Evolutionary conservation across 92 coral and sea anemone species (phyloP).

Genomic region (Phymanthus crucifer): DNA sequence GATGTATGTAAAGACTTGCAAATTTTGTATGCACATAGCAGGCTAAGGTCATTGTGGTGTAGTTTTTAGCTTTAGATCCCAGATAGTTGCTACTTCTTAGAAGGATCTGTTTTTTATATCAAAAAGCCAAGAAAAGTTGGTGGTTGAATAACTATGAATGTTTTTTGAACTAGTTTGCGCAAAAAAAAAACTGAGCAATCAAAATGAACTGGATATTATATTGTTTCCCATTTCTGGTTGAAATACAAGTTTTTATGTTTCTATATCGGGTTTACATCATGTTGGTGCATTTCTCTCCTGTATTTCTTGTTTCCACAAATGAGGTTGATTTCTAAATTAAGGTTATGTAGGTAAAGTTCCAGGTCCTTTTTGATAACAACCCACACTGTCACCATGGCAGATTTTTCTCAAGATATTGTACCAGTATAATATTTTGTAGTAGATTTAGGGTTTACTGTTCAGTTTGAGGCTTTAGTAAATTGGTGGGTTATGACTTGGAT

Average conservation of each 20-base stretch:
- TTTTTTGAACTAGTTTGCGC: not conserved
- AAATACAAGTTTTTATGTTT: no score
- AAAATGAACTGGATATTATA: not conserved
- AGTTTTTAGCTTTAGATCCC: not conserved
- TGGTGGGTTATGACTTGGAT: not conserved
- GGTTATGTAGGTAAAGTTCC: not conserved
- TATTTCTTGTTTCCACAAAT: not conserved
- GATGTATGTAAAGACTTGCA: not conserved
- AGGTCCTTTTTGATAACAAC: not conserved
- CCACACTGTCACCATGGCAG: no score
- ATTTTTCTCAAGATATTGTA: not conserved
- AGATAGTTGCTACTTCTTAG: no score
- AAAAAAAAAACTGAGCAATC: constrained; percentile 6
- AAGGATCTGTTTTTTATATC: no score
- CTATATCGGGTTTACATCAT: no score
- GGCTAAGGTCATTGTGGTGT: not conserved
- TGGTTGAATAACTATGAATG: not conserved
- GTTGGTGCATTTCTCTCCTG: not conserved
- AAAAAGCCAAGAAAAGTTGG: no score
- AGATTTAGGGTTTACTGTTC: no score
- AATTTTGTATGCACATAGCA: not conserved
- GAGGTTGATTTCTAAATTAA: not conserved
- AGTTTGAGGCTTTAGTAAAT: not conserved
- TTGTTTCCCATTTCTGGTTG: no score
- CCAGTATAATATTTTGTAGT: no score